These are phyloP conservation scores for Liasis olivaceus DNA, from an alignment of 2,797 vertebrate species.

Conservation along the genomic window DNA sequence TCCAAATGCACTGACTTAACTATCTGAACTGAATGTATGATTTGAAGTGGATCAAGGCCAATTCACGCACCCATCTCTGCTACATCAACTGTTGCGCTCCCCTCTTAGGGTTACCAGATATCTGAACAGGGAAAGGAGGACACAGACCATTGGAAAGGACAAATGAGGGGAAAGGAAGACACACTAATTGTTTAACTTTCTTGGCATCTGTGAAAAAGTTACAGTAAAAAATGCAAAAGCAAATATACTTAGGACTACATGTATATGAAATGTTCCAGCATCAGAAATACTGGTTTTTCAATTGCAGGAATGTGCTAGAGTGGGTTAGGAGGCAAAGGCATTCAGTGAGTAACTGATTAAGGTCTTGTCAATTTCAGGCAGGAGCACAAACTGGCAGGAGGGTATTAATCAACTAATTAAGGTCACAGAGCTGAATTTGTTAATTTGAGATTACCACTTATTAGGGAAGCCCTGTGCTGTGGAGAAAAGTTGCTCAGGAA, in stretches of 20 bases:
- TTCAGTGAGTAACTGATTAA: background rate
- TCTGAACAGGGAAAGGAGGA: background rate
- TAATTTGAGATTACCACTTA: background rate
- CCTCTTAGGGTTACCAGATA: background rate
- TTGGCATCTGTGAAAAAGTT: background rate
- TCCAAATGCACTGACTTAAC: background rate
- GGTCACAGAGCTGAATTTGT: too few species aligned
- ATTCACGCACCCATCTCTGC: background rate
- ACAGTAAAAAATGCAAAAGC: background rate
- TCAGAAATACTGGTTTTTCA: background rate
- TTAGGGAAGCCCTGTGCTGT: background rate
- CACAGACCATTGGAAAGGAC: background rate
- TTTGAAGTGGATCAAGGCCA: background rate
- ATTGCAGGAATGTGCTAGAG: background rate
- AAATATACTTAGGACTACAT: background rate
- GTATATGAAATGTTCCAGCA: background rate
- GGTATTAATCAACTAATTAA: too few species aligned
- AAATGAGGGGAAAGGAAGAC: background rate
- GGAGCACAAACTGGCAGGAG: background rate
- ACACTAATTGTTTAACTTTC: background rate
- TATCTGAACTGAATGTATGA: background rate
- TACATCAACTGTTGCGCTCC: background rate
- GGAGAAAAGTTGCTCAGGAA: background rate
- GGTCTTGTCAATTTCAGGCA: background rate
- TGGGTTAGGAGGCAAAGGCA: too few species aligned